Percentiles rank a stretch among this genome's conserved stretches.
Evolutionary conservation across 2,113 vertebrate genomes (phyloP).

Genomic region (Pseudorasbora parva): DNA sequence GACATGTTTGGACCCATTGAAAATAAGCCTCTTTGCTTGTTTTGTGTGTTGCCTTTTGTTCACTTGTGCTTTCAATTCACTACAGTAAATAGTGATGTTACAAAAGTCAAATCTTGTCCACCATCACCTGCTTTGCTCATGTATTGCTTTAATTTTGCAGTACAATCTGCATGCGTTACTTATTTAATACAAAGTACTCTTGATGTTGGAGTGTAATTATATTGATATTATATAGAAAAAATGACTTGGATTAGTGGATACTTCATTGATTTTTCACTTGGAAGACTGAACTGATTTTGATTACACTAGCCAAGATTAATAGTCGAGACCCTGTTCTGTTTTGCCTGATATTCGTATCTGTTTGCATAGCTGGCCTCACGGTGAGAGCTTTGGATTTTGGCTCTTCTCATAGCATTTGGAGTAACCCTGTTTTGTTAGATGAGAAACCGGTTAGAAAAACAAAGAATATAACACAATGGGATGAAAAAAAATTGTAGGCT

Average conservation of each 20-base stretch:
- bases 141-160: background rate
- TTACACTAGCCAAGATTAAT: background rate
- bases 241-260: background rate
- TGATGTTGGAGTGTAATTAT: slow-evolving; percentile 7
- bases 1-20: background rate
- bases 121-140: background rate
- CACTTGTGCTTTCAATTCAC: background rate
- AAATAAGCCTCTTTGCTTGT: background rate
- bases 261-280: background rate
- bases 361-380: slow-evolving; percentile 26
- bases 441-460: background rate
- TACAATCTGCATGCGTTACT: background rate
- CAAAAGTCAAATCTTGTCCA: background rate
- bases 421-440: background rate
- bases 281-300: background rate
- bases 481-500: background rate
- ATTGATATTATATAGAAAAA: background rate
- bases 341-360: background rate
- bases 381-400: background rate
- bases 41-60: background rate
- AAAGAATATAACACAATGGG: background rate
- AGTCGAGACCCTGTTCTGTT: slow-evolving; percentile 18
- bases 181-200: background rate
- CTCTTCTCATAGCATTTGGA: background rate
- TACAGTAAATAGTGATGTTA: background rate